phyloP scores from a whole-genome alignment of 2,888 invertebrate species.

The Oligia fasciuncula region DNA sequence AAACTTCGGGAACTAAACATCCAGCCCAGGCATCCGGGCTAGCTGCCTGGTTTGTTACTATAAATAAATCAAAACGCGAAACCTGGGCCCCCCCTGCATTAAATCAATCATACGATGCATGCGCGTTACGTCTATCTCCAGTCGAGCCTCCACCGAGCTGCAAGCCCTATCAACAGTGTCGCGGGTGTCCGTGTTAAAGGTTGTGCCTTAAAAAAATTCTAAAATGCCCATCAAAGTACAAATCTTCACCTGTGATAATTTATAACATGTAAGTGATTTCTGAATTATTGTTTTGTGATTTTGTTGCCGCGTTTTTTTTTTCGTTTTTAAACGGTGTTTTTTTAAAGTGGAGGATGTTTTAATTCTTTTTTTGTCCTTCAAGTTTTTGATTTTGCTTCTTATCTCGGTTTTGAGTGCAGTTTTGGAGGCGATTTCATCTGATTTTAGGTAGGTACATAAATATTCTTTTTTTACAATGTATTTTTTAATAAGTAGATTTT shows the following conservation, averaged over 20 bases:
- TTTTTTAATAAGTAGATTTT: neutral
- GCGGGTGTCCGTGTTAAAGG: slow-evolving; percentile 32
- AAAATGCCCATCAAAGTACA: slow-evolving; percentile 14
- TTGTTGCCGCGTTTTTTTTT: neutral
- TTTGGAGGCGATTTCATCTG: neutral
- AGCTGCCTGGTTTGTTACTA: slow-evolving; percentile 37
- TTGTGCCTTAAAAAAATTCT: slow-evolving; percentile 48
- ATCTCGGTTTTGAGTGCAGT: neutral
- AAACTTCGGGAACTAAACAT: slow-evolving; percentile 53
- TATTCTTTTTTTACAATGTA: neutral
- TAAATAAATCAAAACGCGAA: slow-evolving; percentile 58
- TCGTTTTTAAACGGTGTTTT: neutral
- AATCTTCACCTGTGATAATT: slow-evolving; percentile 27
- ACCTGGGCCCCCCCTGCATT: slow-evolving; percentile 58
- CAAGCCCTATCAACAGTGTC: slow-evolving; percentile 38
- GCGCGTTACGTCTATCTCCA: slow-evolving; percentile 63
- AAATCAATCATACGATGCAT: slow-evolving; percentile 72
- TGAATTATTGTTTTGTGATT: neutral
- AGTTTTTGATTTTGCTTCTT: neutral
- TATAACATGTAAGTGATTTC: slow-evolving; percentile 30
- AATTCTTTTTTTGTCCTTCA: neutral
- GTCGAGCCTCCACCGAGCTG: slow-evolving; percentile 22
- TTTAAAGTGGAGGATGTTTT: neutral
- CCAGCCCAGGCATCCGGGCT: slow-evolving; percentile 22
- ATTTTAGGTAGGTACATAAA: slow-evolving; percentile 12